Base-by-base conservation (phyloP, 2,113 vertebrate genomes). In the Podiceps cristatus region DNA sequence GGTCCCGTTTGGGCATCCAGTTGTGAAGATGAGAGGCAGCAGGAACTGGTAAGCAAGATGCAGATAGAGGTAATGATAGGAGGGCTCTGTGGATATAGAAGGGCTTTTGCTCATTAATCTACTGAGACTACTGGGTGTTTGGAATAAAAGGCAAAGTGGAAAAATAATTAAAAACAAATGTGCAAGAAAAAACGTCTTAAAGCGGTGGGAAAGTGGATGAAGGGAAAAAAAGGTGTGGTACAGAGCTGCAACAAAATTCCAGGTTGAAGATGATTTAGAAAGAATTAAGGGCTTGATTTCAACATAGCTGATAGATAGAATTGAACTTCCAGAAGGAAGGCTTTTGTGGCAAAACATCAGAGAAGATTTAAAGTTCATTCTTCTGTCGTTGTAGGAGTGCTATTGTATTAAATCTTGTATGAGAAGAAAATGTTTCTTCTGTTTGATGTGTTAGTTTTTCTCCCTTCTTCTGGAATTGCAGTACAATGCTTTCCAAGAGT, bases 201-300 rank as follows among this genome's bases (percentile, higher is more conserved):
- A 40, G 17, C 0, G 0, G 13, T 28, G 18, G 3, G 28, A 5
- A 3, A 37, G 7, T 71, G 11, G 10, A 58, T 58, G 28, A 78
- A 81, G 33, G 20, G 20, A 45, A 11, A 83, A 40, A 91, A 69
- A 28, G 3, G 2, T 33, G 6, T 55, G 37, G 59, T 9, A 37
- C 27, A 50, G 33, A 66, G 27, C 63, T 95, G 55, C 69, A 78
- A 13, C n/a, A 52, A 53, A 78, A 78, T 68, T 67, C 14, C 13
- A 24, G 3, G 18, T 25, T 68, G 37, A 88, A 63, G 44, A 33
- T 85, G 11, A 17, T 53, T 20, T 76, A 40, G 35, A 60, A 92
- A 40, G 33, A 81, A n/a, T 59, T 31, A 35, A n/a, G 24, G 42
- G 5, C 10, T 94, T 74, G 22, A 66, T 60, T 92, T 86, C 53